phyloP scores from a whole-genome alignment of 53 echinoderm and acorn worm genomes.

The Paelopatides confundens region DNA sequence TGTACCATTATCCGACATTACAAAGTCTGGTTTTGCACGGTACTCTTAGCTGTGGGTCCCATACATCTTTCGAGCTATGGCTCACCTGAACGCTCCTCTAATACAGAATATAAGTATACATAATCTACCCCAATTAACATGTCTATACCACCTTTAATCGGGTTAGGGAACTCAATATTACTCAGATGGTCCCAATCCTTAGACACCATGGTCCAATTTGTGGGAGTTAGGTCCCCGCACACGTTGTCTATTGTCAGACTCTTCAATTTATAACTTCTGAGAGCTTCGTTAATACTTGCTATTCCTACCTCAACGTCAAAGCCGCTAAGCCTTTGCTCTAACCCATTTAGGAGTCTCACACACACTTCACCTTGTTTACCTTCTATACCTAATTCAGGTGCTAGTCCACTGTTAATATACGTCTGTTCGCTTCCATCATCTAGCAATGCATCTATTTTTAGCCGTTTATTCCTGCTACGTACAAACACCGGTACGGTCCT shows the following conservation, averaged over 20 bases:
- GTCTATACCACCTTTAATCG: neutral
- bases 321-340: neutral
- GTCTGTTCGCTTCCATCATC: constrained; percentile 30
- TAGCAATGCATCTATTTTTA: constrained; percentile 3
- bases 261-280: neutral
- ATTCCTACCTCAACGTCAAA: no score
- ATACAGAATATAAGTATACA: neutral
- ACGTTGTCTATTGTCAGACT: neutral
- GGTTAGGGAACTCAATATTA: constrained; percentile 6
- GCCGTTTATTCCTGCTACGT: no score
- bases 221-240: neutral
- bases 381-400: neutral
- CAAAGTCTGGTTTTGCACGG: constrained; percentile 11
- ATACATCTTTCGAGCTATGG: no score
- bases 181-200: constrained; percentile 43
- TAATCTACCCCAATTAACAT: constrained; percentile 33
- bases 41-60: no score
- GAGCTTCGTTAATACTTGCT: no score
- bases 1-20: constrained; percentile 39
- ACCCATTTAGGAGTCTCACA: neutral
- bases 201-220: neutral
- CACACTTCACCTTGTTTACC: neutral
- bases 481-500: no score
- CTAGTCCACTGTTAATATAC: constrained; percentile 22
- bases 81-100: constrained; percentile 20